Evolutionary conservation across 2,888 invertebrate genomes (phyloP), one percentile per base, ranked within the genome.

Genomic region (Heliconius ismenius): DNA sequence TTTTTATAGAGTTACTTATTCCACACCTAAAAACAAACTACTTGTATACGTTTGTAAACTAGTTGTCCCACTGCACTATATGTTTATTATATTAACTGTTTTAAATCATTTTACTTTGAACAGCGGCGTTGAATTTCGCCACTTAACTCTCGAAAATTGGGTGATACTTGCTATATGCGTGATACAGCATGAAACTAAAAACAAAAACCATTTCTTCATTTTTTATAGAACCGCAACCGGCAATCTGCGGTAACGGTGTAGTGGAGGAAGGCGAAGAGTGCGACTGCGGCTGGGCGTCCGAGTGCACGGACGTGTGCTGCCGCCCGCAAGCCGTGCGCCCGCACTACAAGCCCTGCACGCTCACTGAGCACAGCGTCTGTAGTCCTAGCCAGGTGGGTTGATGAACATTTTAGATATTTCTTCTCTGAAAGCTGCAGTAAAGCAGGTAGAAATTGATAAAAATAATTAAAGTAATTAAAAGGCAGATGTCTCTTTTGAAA

Each of bases 241-340:
- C 99, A 1, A 98, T 99, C 86, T 99, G 99, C 91, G 99, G 99
- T 75, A 99, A 99, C 91, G 98, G 98, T 64, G 98, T 99, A 49
- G 98, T 98, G 68, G 99, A 99, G 89, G 97, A 97, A 69, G 98
- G 98, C 26, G 99, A 99, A 92, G 97, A 99, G 90, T 99, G 99
- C 90, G 99, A 99, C 92, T 99, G 99, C 90, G 99, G 99, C 76
- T 99, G 98, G 98, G 98, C 98, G 85, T 98, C 98, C 85, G 99
- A 99, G 88, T 99, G 99, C 90, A 96, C 97, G 76, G 98, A 98
- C 90, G 95, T 96, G 69, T 99, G 99, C 89, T 99, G 99, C 89
- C 97, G 97, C 84, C 98, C 98, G 58, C 98, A 98, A 95, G 95
- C 97, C 68, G 96, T 97, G 62, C 96, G 97, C 83, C 96, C 97